phyloP scores from a whole-genome alignment of 2,797 vertebrate species.

The Sciurus vulgaris region DNA sequence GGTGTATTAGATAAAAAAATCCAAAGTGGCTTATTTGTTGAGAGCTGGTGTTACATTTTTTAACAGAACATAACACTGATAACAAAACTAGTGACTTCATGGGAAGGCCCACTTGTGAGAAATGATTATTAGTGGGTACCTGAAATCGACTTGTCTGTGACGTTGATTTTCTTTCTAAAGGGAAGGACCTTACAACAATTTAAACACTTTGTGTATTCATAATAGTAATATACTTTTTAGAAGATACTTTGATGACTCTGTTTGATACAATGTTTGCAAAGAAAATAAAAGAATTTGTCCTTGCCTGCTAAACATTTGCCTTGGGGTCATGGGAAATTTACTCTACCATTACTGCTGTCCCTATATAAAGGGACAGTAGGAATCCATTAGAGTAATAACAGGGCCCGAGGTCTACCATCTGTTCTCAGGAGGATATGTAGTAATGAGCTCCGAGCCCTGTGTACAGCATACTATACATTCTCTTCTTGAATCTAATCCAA shows the following conservation, averaged over 20 bases:
- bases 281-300: background rate
- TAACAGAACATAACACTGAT: background rate
- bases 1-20: background rate
- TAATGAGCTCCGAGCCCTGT: background rate
- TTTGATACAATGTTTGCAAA: slow-evolving; percentile 12
- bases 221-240: background rate
- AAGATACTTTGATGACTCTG: background rate
- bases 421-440: background rate
- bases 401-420: background rate
- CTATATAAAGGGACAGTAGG: background rate
- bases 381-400: background rate
- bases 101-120: background rate
- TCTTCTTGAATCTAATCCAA: background rate
- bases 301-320: background rate
- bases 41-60: background rate
- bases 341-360: background rate
- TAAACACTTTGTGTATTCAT: background rate
- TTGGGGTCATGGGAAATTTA: background rate
- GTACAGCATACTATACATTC: background rate
- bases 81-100: background rate
- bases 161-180: background rate
- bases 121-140: background rate
- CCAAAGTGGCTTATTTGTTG: background rate
- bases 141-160: background rate
- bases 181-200: background rate